Conservation (phyloP, 64 coral and sea anemone species). For the Montipora efflorescens region DNA sequence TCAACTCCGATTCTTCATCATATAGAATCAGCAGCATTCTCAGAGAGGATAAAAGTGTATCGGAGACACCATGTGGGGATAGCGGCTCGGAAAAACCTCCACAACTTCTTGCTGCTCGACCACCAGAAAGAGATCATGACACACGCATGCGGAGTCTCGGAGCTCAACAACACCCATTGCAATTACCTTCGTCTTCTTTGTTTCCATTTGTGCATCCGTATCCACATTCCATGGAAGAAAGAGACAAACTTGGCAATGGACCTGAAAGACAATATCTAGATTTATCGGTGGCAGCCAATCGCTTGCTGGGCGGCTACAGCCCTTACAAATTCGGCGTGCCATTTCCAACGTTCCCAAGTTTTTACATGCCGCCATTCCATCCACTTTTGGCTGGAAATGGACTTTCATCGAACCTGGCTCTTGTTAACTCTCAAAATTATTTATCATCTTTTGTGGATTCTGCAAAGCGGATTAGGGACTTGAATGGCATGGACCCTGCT, state of each 20-base stretch:
- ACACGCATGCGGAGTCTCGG: background rate
- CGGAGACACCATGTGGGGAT: background rate
- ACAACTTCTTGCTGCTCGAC: background rate
- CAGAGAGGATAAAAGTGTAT: conserved; percentile 17
- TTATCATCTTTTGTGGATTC: conserved; percentile 58
- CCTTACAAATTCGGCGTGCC: conserved; percentile 78
- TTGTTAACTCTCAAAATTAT: conserved; percentile 86
- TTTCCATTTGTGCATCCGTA: conserved; percentile 31
- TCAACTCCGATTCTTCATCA: conserved; percentile 39
- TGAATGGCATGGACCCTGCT: conserved; percentile 46
- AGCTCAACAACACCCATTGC: background rate
- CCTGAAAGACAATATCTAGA: conserved; percentile 38
- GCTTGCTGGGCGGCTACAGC: conserved; percentile 39
- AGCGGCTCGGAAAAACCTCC: background rate
- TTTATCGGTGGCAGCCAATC: conserved; percentile 33
- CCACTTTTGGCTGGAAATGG: conserved; percentile 80
- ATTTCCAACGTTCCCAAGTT: conserved; percentile 73
- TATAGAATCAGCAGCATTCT: conserved; percentile 87
- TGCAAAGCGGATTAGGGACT: conserved; percentile 13
- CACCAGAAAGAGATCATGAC: background rate
- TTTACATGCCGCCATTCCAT: conserved; percentile 82
- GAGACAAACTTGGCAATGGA: conserved; percentile 50
- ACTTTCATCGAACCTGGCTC: conserved; percentile 74
- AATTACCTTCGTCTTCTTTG: background rate
- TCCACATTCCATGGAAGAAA: conserved; percentile 3